Evolutionary conservation across 1,140 invertebrate genomes (phyloP), one percentile per base, ranked within the genome.

Genomic region (Orussus abietinus): DNA sequence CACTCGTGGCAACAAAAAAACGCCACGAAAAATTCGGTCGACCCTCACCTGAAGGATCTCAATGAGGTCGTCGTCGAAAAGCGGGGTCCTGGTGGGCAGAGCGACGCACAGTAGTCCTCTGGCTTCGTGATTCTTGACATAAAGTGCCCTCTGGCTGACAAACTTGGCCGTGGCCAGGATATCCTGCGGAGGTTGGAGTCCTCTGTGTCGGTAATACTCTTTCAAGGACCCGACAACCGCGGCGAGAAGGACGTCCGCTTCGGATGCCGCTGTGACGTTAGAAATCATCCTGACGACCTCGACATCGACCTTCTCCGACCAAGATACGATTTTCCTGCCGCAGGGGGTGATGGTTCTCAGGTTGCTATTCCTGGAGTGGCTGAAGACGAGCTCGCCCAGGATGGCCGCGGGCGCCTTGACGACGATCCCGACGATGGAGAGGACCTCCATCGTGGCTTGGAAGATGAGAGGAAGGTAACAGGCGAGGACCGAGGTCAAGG

Each of bases 261-360:
- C 80, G 0, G 80, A 77, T 0, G 84, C 78, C 2, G 80, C 78
- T 0, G 80, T 76, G 3, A 77, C 74, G 12, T 69, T 75, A 0
- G 80, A 76, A 13, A 84, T 80, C 31, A 75, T 72, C 25, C 69
- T 69, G 3, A 81, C 62, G 19, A 76, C 64, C 0, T 76, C 72
- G 3, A 69, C 56, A 43, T 78, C 73, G 2, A 90, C 77, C 1
- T 82, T 78, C 0, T 82, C 78, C 0, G 85, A 86, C 80, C 87
- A 90, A 3, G 83, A 79, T 1, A 87, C 79, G 1, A 86, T 81
- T 71, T 90, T 89, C 42, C 86, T 75, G 5, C 86, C 87, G 39
- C 83, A 85, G 4, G 85, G 75, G 0, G 83, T 84, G 14, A 83
- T 77, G 6, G 80, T 83, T 55, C 86, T 80, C 4, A 87, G 59